phyloP scores from a whole-genome alignment of 2,888 invertebrate genomes.

The Argynnis bischoffii region DNA sequence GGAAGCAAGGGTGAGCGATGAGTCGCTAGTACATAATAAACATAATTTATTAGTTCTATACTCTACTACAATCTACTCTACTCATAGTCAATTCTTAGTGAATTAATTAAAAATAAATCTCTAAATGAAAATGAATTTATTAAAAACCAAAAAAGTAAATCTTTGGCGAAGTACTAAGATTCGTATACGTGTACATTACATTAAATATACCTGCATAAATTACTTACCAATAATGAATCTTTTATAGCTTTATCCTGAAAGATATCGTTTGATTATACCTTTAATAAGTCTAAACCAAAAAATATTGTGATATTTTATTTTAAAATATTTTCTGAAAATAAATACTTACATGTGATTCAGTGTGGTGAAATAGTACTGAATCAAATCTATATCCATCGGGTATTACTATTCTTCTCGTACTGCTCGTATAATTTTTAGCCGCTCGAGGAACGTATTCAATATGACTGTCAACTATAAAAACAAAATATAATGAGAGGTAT shows the following conservation, averaged over 20 bases:
- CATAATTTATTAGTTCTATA: too few species aligned
- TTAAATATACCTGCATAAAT: neutral
- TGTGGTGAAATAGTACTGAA: slow-evolving; percentile 1
- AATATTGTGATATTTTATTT: too few species aligned
- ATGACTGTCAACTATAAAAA: slow-evolving; percentile 54
- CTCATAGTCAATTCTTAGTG: too few species aligned
- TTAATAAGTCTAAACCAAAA: too few species aligned
- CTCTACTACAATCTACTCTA: too few species aligned
- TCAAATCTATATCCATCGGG: slow-evolving; percentile 49
- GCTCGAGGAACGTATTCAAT: slow-evolving; percentile 48
- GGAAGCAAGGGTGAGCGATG: too few species aligned
- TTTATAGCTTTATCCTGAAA: slow-evolving; percentile 13
- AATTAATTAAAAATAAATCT: too few species aligned
- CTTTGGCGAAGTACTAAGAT: too few species aligned
- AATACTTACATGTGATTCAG: slow-evolving; percentile 17
- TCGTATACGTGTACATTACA: too few species aligned
- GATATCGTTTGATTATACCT: neutral
- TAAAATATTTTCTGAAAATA: neutral
- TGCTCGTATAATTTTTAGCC: slow-evolving; percentile 46
- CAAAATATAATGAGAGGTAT: neutral
- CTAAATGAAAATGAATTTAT: too few species aligned
- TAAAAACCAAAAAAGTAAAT: too few species aligned
- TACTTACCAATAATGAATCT: slow-evolving; percentile 7
- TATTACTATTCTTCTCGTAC: slow-evolving; percentile 46
- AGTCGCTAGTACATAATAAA: too few species aligned